Percentiles rank a stretch among this genome's conserved stretches.
Conservation (phyloP, 2,797 vertebrate genomes). For the Cuculus canorus region DNA sequence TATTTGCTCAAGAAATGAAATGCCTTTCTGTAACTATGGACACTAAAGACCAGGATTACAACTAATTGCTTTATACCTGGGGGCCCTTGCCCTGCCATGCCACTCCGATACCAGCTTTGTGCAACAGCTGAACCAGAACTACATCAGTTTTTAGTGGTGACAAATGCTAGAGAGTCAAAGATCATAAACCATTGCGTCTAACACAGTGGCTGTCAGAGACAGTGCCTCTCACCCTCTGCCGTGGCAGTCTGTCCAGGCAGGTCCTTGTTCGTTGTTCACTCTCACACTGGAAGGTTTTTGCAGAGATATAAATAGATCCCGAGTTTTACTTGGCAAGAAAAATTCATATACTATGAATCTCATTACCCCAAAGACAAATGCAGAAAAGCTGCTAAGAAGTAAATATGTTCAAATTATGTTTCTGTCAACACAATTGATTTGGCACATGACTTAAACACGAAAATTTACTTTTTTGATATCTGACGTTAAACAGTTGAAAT, state of each 20-base stretch:
- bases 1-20: slow-evolving; percentile 3
- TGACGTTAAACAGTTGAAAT: neutral
- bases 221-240: neutral
- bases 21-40: neutral
- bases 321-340: neutral
- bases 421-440: neutral
- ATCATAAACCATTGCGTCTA: neutral
- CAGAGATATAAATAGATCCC: neutral
- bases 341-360: neutral
- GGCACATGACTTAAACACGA: neutral
- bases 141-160: neutral
- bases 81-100: rapidly evolving
- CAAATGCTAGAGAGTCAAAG: neutral
- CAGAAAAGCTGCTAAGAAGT: neutral
- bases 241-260: neutral
- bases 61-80: neutral
- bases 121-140: neutral
- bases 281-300: neutral
- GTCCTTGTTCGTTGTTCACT: neutral
- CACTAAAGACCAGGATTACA: neutral
- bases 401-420: neutral
- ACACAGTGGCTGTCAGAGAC: neutral
- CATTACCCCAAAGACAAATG: neutral
- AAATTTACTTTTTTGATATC: neutral
- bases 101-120: neutral